Evolutionary conservation across 2,888 invertebrate genomes (phyloP).

Genomic region (Sepiola atlantica): DNA sequence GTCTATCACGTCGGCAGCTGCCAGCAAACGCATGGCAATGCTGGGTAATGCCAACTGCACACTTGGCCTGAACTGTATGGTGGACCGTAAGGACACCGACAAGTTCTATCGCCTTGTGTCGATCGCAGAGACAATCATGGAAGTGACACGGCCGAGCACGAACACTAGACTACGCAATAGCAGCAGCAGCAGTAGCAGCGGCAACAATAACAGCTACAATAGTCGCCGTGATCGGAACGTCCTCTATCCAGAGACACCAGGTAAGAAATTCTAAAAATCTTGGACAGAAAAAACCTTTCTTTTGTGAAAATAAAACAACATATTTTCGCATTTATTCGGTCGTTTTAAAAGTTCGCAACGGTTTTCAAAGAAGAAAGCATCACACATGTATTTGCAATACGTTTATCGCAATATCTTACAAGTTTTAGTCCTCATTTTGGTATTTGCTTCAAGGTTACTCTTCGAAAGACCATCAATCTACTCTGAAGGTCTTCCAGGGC

Average conservation of each 20-base stretch:
- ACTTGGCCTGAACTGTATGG: neutral
- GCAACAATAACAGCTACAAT: neutral
- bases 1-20: neutral
- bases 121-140: constrained; percentile 32
- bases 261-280: neutral
- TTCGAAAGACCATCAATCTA: no score
- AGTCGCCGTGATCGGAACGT: neutral
- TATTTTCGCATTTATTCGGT: no score
- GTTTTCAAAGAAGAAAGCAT: no score
- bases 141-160: neutral
- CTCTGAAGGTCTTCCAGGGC: no score
- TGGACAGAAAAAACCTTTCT: neutral
- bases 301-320: neutral
- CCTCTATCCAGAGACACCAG: neutral
- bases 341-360: no score
- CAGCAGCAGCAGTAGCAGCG: neutral
- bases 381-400: no score
- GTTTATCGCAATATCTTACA: no score
- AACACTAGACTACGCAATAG: neutral
- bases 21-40: neutral
- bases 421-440: no score
- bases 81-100: neutral
- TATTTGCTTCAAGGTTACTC: no score
- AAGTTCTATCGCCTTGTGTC: neutral
- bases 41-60: neutral